Evolutionary conservation across 2,888 invertebrate genomes (phyloP), one percentile per base, ranked within the genome.

Genomic region (Eutolmus rufibarbis): DNA sequence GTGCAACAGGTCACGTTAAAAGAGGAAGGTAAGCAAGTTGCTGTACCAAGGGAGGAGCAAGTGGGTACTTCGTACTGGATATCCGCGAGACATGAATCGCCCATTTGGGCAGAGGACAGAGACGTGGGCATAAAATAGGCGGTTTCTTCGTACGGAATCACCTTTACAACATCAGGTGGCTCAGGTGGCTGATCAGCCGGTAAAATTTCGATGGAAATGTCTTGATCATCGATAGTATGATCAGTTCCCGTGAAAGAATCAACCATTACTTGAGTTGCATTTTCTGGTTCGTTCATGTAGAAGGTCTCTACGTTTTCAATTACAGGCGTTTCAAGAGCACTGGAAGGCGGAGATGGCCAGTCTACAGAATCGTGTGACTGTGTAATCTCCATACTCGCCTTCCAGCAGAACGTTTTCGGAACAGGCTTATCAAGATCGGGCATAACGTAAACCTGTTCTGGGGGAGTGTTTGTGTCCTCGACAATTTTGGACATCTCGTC

Each of bases 271-370:
- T 96, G 96, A 88, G 95, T 95, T 0, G 96, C 95, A 92, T 95
- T 96, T 92, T 97, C 96, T 0, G 95, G 95, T 90, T 96, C 96
- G 56, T 94, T 95, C 93, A 96, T 95, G 90, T 96, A 97, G 91
- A 96, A 97, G 28, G 96, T 96, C 91, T 97, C 96, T 5, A 96
- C 95, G 91, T 95, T 96, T 90, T 96, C 96, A 28, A 96, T 94
- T 9, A 96, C 94, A 0, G 95, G 95, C 5, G 95, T 95, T 90
- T 96, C 96, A 87, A 95, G 93, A 28, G 95, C 93, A 88, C 95
- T 95, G 0, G 96, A 95, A 9, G 97, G 96, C 0, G 97, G 96
- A 74, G 97, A 96, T 0, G 97, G 96, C 96, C 97, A 96, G 89
- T 96, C 96, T 89, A 96, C 96, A 8, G 96, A 96, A 89, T 96